Evolutionary conservation across 2,888 invertebrate species (phyloP), one percentile per base, ranked within the genome.

Genomic region (Parapristionchus giblindavisi): DNA sequence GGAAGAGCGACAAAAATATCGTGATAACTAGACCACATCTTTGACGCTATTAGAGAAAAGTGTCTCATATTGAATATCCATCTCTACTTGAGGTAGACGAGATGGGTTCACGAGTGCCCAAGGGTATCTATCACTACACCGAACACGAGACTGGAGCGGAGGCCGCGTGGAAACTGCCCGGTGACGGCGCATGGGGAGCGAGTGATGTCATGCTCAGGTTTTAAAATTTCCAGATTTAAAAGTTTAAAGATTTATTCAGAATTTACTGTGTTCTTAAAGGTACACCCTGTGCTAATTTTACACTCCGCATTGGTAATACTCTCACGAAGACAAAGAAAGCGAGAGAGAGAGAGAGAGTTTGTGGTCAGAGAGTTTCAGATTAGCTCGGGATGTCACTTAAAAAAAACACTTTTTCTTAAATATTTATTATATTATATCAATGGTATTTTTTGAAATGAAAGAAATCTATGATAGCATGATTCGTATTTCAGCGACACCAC

Each of bases 121-220:
- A 71, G 58, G 71, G 71, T 1, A 54, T 71, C 58, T 71, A 71
- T 52, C 71, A 71, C 43, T 71, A 71, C 43, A 58, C 71, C 0
- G 71, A 71, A 32, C 56, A 58, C n/a, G 54, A 32, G 29, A 40
- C 71, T 38, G 70, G 70, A 27, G 52, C 71, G 3, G 71, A 71
- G 43, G 71, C 56, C 27, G 71, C 56, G 0, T 71, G 71, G 71
- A 58, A 40, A 11, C 71, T 71, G n/a, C 71, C 71, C 21, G 71
- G 71, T 5, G 43, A 40, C 8, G 71, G 71, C 5, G 56, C 29
- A 6, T 71, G 71, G 71, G 71, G 71, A 5, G 58, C 40, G 0
- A 71, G 71, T 58, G 58, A 71, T 29, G 71, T 71, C 71, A 71
- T 58, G 40, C 32, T 71, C 17, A 58, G 56, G 71, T 71, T 29